These are phyloP conservation scores for Scarus forsteni DNA, from an alignment of 2,797 vertebrate species.

Conservation along the genomic window DNA sequence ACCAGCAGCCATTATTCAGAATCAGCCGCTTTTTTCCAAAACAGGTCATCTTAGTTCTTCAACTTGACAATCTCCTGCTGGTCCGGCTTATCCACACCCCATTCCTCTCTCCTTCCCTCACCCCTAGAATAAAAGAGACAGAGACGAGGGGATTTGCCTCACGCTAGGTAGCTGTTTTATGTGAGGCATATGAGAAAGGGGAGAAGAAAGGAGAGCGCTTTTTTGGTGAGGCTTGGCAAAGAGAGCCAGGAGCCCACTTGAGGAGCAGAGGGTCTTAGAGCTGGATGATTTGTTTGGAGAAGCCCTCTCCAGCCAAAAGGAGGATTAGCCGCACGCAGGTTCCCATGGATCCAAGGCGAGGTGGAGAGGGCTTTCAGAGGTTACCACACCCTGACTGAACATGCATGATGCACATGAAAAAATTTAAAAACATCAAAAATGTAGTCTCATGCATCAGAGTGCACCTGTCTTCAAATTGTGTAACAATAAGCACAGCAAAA, in stretches of 20 bases:
- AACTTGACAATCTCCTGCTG: slow-evolving; percentile 82
- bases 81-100: slow-evolving; percentile 77
- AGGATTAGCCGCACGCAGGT: slow-evolving; percentile 75
- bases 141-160: slow-evolving; percentile 82
- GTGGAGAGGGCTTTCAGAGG: slow-evolving; percentile 65
- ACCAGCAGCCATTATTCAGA: slow-evolving; percentile 60
- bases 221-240: slow-evolving; percentile 68
- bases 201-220: slow-evolving; percentile 64
- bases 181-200: slow-evolving; percentile 75
- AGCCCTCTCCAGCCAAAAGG: slow-evolving; percentile 73
- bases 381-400: slow-evolving; percentile 32
- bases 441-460: no score
- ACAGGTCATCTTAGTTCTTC: slow-evolving; percentile 78
- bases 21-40: slow-evolving; percentile 56
- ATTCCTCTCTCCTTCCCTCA: slow-evolving; percentile 79
- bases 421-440: no score
- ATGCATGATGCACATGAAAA: slow-evolving; percentile 2
- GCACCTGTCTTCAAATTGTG: slow-evolving; percentile 8
- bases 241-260: slow-evolving; percentile 77
- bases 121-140: slow-evolving; percentile 77
- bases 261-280: slow-evolving; percentile 76
- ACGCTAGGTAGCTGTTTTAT: slow-evolving; percentile 81
- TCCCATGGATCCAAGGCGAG: slow-evolving; percentile 77
- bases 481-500: slow-evolving; percentile 3
- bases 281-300: slow-evolving; percentile 82